A percentile compares a stretch with the other conserved stretches of the same genome.
Conservation (phyloP, 2,888 invertebrate species). For the Scaptodrosophila latifasciaeformis region DNA sequence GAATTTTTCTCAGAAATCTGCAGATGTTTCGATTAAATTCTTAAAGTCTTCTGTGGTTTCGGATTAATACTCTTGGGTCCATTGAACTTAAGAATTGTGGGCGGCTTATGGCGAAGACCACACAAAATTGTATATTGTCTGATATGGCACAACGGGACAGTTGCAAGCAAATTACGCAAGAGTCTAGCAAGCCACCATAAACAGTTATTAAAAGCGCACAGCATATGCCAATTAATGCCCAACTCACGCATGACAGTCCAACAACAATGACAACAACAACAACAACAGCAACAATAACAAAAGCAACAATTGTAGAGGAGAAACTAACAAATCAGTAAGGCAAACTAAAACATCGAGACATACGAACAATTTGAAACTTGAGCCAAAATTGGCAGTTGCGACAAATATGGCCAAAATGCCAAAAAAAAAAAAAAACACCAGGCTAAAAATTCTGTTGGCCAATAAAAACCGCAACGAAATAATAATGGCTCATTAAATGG, state of each 20-base stretch:
- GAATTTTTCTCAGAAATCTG: no score
- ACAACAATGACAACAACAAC: neutral
- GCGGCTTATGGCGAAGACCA: no score
- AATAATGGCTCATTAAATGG: constrained; percentile 58
- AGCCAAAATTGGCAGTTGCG: constrained; percentile 41
- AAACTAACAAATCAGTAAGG: constrained; percentile 6
- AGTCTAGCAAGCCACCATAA: constrained; percentile 36
- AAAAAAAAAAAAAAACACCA: constrained; percentile 3
- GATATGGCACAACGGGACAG: no score
- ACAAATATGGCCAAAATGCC: constrained; percentile 60
- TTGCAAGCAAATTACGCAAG: constrained; percentile 2
- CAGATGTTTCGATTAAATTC: no score
- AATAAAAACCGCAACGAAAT: constrained; percentile 35
- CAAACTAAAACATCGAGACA: no score
- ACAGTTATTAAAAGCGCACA: constrained; percentile 24
- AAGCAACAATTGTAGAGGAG: no score
- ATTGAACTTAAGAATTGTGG: no score
- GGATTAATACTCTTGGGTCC: no score
- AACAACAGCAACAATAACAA: no score
- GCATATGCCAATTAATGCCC: constrained; percentile 37
- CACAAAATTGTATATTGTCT: no score
- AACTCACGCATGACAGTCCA: constrained; percentile 37
- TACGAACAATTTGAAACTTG: constrained; percentile 7
- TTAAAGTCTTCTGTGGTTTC: no score
- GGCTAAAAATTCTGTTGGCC: constrained; percentile 12